Base-by-base conservation (phyloP, 2,888 invertebrate species). In the Ferrisia virgata region DNA sequence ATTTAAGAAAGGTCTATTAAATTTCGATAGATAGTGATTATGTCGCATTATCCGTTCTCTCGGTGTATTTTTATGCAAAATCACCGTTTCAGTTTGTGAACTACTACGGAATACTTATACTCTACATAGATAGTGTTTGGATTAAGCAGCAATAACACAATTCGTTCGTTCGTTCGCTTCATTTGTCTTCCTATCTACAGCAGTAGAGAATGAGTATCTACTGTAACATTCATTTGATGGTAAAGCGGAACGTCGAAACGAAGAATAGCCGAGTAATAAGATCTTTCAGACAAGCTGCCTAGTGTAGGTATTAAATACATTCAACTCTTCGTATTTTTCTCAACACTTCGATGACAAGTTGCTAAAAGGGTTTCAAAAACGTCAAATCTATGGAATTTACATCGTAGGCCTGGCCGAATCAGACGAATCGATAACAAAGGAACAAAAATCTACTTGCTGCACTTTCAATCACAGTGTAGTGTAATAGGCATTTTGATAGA, bases 31-130 rank as follows among this genome's bases (percentile, higher is more conserved):
- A 64, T 28, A 15, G 13, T 28, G 64, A 64, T 76, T 76, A 76
- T 76, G 72, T 76, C 72, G 72, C 72, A 28, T 76, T 76, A 76
- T 76, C 72, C 72, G 36, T 18, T 76, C n/a, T 69, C 31, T 15
- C 64, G 64, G 64, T 15, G 58, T 64, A 76, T 18, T 76, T 76
- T 76, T 76, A 76, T 76, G 72, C 72, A 36, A 4, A 36, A 18
- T 76, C 72, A 76, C 36, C 36, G 72, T 18, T 76, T 18, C 18
- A 76, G 33, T 47, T 47, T 47, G 47, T 47, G 47, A 47, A 47
- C 47, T 47, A 47, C 47, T 47, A 15, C 47, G 5, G 47, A 5
- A 2, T 58, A 58, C 22, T 22, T 28, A 72, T 36, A 33, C 31
- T 2, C 36, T 76, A 11, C 15, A 11, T 15, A 15, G 6, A 9